phyloP scores from a whole-genome alignment of 2,888 invertebrate genomes.

The Beris chalybata region DNA sequence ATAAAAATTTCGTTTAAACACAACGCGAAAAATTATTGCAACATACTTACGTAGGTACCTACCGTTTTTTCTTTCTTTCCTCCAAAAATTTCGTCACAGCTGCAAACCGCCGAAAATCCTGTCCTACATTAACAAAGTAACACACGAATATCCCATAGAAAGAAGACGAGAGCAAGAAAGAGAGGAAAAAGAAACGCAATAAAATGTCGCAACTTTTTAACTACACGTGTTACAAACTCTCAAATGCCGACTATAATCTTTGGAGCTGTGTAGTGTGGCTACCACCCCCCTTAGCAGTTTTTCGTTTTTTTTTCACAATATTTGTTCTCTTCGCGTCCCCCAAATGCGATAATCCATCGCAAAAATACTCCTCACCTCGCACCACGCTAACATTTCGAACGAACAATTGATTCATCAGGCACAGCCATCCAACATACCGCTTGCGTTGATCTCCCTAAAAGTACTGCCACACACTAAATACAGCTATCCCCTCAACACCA shows the following conservation, averaged over 20 bases:
- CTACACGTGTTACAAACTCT: conserved; percentile 30
- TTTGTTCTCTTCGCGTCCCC: not conserved
- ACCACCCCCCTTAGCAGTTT: not conserved
- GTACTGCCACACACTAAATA: too few species aligned
- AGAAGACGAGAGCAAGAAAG: not conserved
- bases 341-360: not conserved
- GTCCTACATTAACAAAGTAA: conserved; percentile 29
- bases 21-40: too few species aligned
- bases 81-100: not conserved
- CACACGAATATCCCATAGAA: conserved; percentile 10
- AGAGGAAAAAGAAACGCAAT: conserved; percentile 19
- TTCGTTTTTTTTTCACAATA: conserved; percentile 11
- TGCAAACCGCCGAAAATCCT: conserved; percentile 21
- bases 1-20: too few species aligned
- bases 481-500: too few species aligned
- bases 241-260: conserved; percentile 25
- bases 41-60: too few species aligned
- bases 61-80: too few species aligned
- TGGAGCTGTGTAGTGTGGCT: not conserved
- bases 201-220: conserved; percentile 27
- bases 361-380: not conserved
- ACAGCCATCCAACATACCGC: too few species aligned
- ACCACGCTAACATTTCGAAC: too few species aligned
- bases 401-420: too few species aligned
- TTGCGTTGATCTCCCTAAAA: too few species aligned